A percentile compares a stretch with the other conserved stretches of the same genome.
phyloP scores from a whole-genome alignment of 2,113 vertebrate species.

The Alces alces region DNA sequence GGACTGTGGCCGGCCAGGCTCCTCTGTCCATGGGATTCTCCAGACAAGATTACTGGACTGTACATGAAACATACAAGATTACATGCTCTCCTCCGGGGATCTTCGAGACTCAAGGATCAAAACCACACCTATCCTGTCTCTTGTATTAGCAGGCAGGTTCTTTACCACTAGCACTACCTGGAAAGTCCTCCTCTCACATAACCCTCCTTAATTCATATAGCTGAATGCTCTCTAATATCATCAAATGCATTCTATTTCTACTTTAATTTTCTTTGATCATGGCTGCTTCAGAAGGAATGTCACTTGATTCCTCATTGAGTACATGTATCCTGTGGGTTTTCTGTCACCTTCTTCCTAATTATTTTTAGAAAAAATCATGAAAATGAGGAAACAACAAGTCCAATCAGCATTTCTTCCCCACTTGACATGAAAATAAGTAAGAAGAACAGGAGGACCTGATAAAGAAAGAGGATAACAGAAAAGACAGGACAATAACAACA shows the following conservation, averaged over 20 bases:
- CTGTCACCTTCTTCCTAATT: neutral
- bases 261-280: conserved; percentile 4
- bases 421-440: neutral
- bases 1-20: neutral
- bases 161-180: neutral
- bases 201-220: neutral
- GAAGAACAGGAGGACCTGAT: neutral
- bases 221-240: neutral
- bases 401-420: neutral
- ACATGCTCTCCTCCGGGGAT: neutral
- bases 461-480: neutral
- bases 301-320: neutral
- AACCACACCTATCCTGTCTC: neutral
- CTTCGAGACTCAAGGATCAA: neutral
- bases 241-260: neutral
- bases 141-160: neutral
- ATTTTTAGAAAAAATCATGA: neutral
- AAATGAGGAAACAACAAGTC: neutral
- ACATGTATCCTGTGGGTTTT: neutral
- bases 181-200: neutral
- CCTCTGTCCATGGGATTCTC: neutral
- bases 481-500: neutral
- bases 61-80: too few relatives aligned
- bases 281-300: neutral
- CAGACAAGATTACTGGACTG: neutral